Base-by-base conservation (phyloP, 2,113 vertebrate species). In the Corythaeola cristata region DNA sequence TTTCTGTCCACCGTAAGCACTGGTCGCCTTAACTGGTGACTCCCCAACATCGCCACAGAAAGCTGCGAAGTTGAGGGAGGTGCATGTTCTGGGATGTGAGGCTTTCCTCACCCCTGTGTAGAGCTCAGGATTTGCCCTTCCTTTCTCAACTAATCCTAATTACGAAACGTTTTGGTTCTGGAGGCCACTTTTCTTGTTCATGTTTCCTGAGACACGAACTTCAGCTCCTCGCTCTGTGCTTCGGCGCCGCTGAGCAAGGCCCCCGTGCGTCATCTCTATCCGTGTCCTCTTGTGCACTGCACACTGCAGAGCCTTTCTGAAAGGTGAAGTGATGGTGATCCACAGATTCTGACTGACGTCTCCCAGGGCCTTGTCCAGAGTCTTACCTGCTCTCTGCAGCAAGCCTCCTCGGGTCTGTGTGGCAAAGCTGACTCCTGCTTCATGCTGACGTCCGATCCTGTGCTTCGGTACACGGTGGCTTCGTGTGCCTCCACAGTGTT, bases 381-480 rank as follows among this genome's bases (percentile, higher is more conserved):
- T 32, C 44, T 73, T 32, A 41, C 0, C 0, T 49, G 17, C 30
- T 73, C 24, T 20, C 2, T n/a, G 30, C 59, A 50, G 68, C 44
- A 73, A 66, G 17, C 8, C 22, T 66, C 35, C 17, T 50, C 21
- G 74, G 39, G 16, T 52, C 68, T 28, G 15, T 27, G 35, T 8
- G 12, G 52, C 37, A 59, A 7, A 67, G 45, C 37, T 67, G 27
- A 52, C 2, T 33, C 15, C 44, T 19, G 62, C 60, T 59, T 89
- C 32, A 23, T 45, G 12, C 35, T 50, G 27, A 19, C 32, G 15
- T 33, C 45, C 52, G 44, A 23, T 44, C 1, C 0, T 27, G 35
- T 58, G 44, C 37, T 44, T 45, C 32, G 32, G 26, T 11, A 37
- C 52, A 18, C 8, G 23, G 18, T 19, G 35, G 53, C 37, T 73